Evolutionary conservation across 2,797 vertebrate genomes (phyloP).

Genomic region (Acrossocheilus fasciatus): DNA sequence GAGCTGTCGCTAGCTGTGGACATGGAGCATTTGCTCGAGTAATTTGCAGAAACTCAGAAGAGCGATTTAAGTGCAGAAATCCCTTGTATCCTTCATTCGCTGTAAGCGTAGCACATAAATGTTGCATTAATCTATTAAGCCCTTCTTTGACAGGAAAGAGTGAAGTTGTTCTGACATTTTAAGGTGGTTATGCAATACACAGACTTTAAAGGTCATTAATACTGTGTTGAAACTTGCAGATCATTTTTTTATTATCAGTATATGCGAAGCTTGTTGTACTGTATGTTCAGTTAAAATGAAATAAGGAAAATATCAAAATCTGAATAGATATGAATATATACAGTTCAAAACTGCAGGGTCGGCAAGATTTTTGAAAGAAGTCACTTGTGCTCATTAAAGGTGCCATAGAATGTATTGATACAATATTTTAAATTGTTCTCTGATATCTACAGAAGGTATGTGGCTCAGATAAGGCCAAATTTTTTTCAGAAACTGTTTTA

Average conservation of each 20-base stretch:
- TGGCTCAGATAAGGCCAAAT: too few species aligned
- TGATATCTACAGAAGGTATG: too few species aligned
- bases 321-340: not conserved
- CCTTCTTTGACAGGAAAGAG: slow-evolving; percentile 17
- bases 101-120: not conserved
- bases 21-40: not conserved
- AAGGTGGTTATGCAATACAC: not conserved
- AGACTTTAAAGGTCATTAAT: slow-evolving; percentile 3
- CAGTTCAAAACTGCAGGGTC: not conserved
- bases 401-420: too few species aligned
- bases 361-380: not conserved
- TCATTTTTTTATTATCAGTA: not conserved
- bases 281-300: not conserved
- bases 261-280: not conserved
- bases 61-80: not conserved
- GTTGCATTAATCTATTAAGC: slow-evolving; percentile 27
- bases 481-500: too few species aligned
- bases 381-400: not conserved
- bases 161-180: slow-evolving; percentile 8
- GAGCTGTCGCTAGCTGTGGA: slow-evolving; percentile 4
- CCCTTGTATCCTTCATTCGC: not conserved
- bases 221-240: not conserved
- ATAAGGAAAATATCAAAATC: not conserved
- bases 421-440: too few species aligned
- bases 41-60: slow-evolving; percentile 13